Base-by-base conservation (phyloP, 2,888 invertebrate genomes). In the Mythimna loreyi region DNA sequence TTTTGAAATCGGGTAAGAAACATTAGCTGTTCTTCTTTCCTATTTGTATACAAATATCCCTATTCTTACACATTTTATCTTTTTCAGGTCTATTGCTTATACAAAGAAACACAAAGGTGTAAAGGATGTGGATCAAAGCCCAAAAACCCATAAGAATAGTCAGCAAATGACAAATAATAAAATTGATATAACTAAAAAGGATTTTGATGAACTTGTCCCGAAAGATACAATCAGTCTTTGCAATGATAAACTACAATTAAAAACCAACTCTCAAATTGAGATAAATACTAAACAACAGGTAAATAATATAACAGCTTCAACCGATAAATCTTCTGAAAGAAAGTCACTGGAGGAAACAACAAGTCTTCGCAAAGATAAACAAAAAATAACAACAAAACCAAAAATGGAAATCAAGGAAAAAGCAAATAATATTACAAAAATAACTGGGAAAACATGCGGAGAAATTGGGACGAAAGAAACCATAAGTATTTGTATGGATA, bases 1-100 rank as follows among this genome's bases (percentile, higher is more conserved):
- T 47, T 33, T 36, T n/a, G 40, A 40, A 67, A 57, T 19, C 8
- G 61, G 76, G 76, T 67, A 61, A 73, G 61, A 23, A 57, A 16
- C 23, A 60, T 36, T 13, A 21, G 19, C 30, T 11, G 30, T 11
- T n/a, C 30, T 11, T 16, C 7, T 55, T 55, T 55, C 33, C 33
- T 13, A 30, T 33, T 33, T 33, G 13, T 13, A 13, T 30, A 33
- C 11, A 30, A 28, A 53, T 11, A 9, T 21, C 5, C 7, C 21
- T 53, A 30, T 8, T 16, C 19, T 13, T 13, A 45, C 25, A 52
- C 7, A 36, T 40, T 28, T 56, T 57, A 49, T 52, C 30, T 74
- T 45, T 74, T 75, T 45, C 74, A 75, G 74, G 13, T 60, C 50
- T 21, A 28, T 53, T 56, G n/a, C 11, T 47, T 23, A 50, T 11